Evolutionary conservation across 2,888 invertebrate species (phyloP).

Genomic region (Sphaeridia pumilis): DNA sequence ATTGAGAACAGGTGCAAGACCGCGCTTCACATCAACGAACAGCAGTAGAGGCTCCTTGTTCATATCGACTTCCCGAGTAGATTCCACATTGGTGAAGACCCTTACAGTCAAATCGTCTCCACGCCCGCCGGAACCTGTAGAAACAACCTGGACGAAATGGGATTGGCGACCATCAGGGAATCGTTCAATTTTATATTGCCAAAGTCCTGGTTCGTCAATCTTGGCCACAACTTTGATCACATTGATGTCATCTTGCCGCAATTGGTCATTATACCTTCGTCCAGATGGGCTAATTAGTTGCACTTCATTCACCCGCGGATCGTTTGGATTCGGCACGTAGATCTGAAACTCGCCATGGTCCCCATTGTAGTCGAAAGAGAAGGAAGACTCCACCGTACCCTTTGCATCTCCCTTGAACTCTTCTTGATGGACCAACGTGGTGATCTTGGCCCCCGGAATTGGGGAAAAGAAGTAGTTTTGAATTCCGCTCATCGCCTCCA

Average conservation of each 20-base stretch:
- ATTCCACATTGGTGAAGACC: constrained; percentile 42
- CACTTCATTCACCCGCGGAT: constrained; percentile 35
- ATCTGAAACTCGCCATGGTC: constrained; percentile 35
- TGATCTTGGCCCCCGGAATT: constrained; percentile 5
- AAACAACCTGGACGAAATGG: constrained; percentile 50
- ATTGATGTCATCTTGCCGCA: constrained; percentile 32
- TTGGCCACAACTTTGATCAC: constrained; percentile 35
- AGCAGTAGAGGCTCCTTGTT: constrained; percentile 44
- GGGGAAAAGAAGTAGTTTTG: constrained; percentile 25
- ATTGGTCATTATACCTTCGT: constrained; percentile 28
- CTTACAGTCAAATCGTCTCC: constrained; percentile 36
- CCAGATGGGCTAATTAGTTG: constrained; percentile 34
- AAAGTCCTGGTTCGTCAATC: constrained; percentile 33
- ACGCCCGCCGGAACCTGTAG: constrained; percentile 44
- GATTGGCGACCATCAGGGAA: constrained; percentile 39
- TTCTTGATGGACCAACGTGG: constrained; percentile 41
- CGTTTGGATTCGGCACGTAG: constrained; percentile 30
- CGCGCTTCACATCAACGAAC: constrained; percentile 46
- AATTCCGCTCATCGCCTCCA: constrained; percentile 32
- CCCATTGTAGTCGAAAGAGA: constrained; percentile 33
- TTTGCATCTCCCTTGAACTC: constrained; percentile 44
- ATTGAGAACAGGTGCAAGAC: constrained; percentile 47
- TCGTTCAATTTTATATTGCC: constrained; percentile 34
- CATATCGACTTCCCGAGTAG: constrained; percentile 36
- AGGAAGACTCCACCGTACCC: constrained; percentile 33